Conservation (phyloP, 2,888 invertebrate species). For the Drosophila austrosaltans region DNA sequence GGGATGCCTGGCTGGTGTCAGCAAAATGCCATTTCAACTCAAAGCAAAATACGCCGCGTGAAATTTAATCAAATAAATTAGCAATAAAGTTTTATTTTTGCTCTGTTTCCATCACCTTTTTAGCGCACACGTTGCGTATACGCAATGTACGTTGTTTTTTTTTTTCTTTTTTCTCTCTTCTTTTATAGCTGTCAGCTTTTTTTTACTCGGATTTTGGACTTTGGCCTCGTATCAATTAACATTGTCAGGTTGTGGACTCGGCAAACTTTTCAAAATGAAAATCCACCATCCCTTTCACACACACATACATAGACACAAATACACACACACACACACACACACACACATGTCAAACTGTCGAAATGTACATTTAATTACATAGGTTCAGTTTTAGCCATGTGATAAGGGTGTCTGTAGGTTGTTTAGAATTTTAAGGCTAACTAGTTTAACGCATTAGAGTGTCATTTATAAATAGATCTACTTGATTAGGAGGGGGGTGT, state of each 20-base stretch:
- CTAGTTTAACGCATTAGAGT: constrained; percentile 29
- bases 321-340: neutral
- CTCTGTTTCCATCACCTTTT: constrained; percentile 48
- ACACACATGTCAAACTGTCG: constrained; percentile 45
- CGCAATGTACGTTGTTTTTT: constrained; percentile 42
- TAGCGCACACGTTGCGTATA: constrained; percentile 55
- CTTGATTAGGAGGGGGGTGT: neutral
- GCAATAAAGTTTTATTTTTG: constrained; percentile 78
- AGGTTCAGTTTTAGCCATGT: constrained; percentile 40
- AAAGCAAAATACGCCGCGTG: constrained; percentile 45
- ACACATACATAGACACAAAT: constrained; percentile 22
- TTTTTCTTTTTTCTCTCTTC: constrained; percentile 5
- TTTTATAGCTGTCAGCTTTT: constrained; percentile 67
- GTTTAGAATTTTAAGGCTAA: constrained; percentile 36
- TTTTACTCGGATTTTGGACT: constrained; percentile 37
- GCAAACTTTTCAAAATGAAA: constrained; percentile 38
- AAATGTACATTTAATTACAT: constrained; percentile 50
- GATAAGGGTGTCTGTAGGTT: constrained; percentile 41
- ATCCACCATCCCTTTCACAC: constrained; percentile 2
- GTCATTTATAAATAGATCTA: constrained; percentile 14
- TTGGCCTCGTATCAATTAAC: constrained; percentile 69
- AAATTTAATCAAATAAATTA: constrained; percentile 79
- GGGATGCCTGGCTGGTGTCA: constrained; percentile 48
- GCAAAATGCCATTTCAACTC: constrained; percentile 52
- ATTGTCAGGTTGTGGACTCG: constrained; percentile 59